Base-by-base conservation (phyloP, 2,113 vertebrate genomes). In the Oncorhynchus kisutch region DNA sequence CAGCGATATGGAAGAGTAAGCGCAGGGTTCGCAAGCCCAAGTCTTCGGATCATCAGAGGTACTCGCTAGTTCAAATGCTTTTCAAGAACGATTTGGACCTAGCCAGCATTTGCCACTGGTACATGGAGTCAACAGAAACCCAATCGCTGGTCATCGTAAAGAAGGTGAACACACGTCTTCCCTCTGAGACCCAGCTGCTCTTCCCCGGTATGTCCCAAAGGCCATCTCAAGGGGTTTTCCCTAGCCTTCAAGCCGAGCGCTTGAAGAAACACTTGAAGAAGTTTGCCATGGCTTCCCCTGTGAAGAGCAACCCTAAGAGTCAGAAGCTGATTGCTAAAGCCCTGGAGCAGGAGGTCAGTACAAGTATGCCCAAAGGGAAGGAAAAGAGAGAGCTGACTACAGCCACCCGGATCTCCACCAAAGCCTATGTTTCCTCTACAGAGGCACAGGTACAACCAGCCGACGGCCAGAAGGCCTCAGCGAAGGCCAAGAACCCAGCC, bases 181-280 rank as follows among this genome's bases (percentile, higher is more conserved):
- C 97, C 0, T 94, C 94, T 69, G 94, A 94, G 89, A 93, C 92
- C 8, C 92, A 94, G 83, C 85, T 94, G 69, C 92, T 89, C 76
- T 94, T 94, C 81, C 92, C 93, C 81, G 87, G 88, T 72, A 91
- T 45, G 34, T 75, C 2, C 81, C 88, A 54, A 54, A 5, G 90
- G 89, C 29, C 95, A 11, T 94, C 95, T 45, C 93, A 95, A 24
- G 88, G 93, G 16, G 88, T 96, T 16, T 99, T 96, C 67, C 96
- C 97, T 34, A 98, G 96, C 79, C 90, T 96, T 0, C 98, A 99
- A 91, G 98, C 98, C 0, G 96, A 99, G 77, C 97, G 98, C 81
- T 94, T 99, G 78, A 99, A 99, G 91, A 99, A 99, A 87, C 97
- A 99, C 86, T 92, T 99, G 75, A 99, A 99, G 88, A 99, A 99